Base-by-base conservation (phyloP, 2,888 invertebrate species). In the Brachypterus glaber region DNA sequence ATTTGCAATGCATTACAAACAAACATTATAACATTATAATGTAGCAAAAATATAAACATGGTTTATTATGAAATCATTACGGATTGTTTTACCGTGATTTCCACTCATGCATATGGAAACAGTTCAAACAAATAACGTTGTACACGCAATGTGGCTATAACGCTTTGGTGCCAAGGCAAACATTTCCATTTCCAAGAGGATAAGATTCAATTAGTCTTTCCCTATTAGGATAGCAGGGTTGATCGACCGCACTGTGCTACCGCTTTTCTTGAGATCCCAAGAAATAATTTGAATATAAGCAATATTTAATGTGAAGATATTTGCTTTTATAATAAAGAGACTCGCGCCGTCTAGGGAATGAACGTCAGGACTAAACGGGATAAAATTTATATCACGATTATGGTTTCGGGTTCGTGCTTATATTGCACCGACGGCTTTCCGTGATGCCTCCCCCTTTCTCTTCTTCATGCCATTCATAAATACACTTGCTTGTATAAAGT, bases 231-330 rank as follows among this genome's bases (percentile, higher is more conserved):
- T 50, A 48, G 51, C 45, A 48, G 48, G 48, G 51, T 48, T 48
- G 47, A 51, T 49, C 49, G 52, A 42, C 35, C 43, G 46, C 42
- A 44, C 47, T 45, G n/a, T n/a, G n/a, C n/a, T n/a, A n/a, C n/a
- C n/a, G n/a, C n/a, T n/a, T n/a, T n/a, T n/a, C n/a, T n/a, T n/a
- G n/a, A n/a, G n/a, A n/a, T n/a, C n/a, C n/a, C n/a, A n/a, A n/a
- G n/a, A n/a, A n/a, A n/a, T 61, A 62, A 62, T 62, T 63, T 61
- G 58, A 61, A 62, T 62, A 60, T 62, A 61, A 63, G 62, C 59
- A 59, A 57, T 59, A 61, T 60, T 62, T 60, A 61, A 62, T 59
- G 55, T 54, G 49, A 48, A 55, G 53, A 54, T 60, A 60, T 61
- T 60, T 60, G 61, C 58, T 58, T 60, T 60, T 58, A 52, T 58